Evolutionary conservation across 1,140 invertebrate genomes (phyloP).

Genomic region (Leptonema lineaticorne): DNA sequence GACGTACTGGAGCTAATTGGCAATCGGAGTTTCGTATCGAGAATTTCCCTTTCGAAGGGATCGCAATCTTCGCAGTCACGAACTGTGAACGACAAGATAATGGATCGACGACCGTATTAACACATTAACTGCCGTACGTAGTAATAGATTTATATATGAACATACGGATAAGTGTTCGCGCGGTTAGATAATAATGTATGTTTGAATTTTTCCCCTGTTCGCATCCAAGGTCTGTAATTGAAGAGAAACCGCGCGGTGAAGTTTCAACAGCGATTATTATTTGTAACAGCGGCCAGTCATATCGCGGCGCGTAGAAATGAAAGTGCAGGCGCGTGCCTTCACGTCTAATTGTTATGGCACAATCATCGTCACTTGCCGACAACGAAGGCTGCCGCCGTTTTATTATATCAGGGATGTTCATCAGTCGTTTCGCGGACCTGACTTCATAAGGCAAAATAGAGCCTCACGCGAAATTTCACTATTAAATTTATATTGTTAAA

Average conservation of each 20-base stretch:
- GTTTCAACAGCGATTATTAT: slow-evolving; percentile 16
- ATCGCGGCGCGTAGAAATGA: background rate
- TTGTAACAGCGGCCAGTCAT: background rate
- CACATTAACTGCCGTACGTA: background rate
- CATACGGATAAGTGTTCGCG: too few species aligned
- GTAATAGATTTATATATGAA: too few species aligned
- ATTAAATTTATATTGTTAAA: too few species aligned
- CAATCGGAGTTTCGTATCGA: too few species aligned
- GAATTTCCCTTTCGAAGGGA: too few species aligned
- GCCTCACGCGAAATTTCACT: too few species aligned
- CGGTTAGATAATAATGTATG: background rate
- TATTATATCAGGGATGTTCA: too few species aligned
- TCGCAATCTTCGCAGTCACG: too few species aligned
- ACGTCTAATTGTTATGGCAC: slow-evolving; percentile 27
- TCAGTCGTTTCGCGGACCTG: too few species aligned
- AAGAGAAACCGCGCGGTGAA: slow-evolving; percentile 17
- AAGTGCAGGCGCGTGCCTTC: slow-evolving; percentile 26
- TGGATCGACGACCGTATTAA: background rate
- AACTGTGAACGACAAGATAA: too few species aligned
- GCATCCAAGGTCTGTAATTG: slow-evolving; percentile 20
- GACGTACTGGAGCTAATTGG: too few species aligned
- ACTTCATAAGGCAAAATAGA: too few species aligned
- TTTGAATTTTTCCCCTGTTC: background rate
- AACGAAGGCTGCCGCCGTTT: background rate
- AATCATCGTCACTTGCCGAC: slow-evolving; percentile 20